phyloP scores from a whole-genome alignment of 2,797 vertebrate species.

The Sebastes itinus region DNA sequence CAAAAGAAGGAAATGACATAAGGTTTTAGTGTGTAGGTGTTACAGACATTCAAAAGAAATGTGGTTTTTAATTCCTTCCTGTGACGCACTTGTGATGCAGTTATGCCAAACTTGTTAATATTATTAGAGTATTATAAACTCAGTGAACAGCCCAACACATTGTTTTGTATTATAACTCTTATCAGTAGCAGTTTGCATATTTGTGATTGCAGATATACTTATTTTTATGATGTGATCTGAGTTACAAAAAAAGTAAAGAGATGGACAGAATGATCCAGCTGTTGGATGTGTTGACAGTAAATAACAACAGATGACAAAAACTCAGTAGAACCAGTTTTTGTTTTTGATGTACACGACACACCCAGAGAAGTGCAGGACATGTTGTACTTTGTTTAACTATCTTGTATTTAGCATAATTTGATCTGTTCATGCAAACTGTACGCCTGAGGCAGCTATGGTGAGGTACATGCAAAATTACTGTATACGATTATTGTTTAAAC shows the following conservation, averaged over 20 bases:
- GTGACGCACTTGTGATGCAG: background rate
- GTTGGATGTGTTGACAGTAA: background rate
- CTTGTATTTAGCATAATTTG: slow-evolving; percentile 11
- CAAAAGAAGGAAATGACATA: slow-evolving; percentile 2
- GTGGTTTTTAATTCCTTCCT: background rate
- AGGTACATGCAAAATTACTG: slow-evolving; percentile 33
- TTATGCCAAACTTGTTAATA: background rate
- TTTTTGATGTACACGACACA: background rate
- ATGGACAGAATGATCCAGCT: background rate
- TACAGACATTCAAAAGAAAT: background rate
- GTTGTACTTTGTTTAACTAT: slow-evolving; percentile 11
- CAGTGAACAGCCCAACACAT: background rate
- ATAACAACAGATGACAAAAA: background rate
- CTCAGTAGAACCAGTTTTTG: background rate
- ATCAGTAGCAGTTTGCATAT: background rate
- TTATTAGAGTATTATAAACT: background rate
- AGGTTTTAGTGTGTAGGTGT: background rate
- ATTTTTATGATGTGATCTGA: background rate
- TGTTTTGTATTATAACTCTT: background rate
- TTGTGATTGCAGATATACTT: background rate
- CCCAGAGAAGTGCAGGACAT: slow-evolving; percentile 6
- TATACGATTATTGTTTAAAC: background rate
- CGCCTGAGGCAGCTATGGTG: background rate
- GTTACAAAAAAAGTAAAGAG: background rate
- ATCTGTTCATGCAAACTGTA: slow-evolving; percentile 37